phyloP scores from a whole-genome alignment of 2,888 invertebrate species.

The Ophion ventricosus region DNA sequence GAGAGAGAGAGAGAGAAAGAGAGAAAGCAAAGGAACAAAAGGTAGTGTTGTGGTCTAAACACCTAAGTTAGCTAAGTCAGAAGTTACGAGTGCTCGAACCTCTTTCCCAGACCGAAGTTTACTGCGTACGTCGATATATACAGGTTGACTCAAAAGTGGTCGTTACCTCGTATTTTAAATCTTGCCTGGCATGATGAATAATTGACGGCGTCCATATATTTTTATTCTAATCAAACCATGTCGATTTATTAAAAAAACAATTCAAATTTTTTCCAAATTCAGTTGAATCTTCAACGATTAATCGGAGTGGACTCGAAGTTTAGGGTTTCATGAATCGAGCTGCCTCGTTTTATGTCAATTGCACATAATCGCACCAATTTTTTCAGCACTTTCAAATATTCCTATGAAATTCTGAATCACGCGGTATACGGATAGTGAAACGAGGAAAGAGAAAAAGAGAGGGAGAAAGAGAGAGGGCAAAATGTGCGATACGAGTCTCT shows the following conservation, averaged over 20 bases:
- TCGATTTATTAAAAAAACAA: background rate
- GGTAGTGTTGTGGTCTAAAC: constrained; percentile 40
- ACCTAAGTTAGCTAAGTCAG: constrained; percentile 54
- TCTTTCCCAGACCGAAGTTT: constrained; percentile 56
- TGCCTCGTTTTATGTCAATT: background rate
- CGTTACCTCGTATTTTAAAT: background rate
- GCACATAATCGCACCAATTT: background rate
- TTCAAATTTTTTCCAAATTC: background rate
- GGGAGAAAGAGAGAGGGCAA: background rate
- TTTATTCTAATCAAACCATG: background rate
- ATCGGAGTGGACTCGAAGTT: background rate
- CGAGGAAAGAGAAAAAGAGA: background rate
- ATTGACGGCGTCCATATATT: background rate
- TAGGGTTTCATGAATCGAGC: background rate
- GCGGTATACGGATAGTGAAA: background rate
- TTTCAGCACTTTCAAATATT: background rate
- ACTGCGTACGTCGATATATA: constrained; percentile 27
- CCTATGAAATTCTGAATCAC: background rate
- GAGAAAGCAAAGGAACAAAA: constrained; percentile 33
- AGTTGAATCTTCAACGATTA: background rate
- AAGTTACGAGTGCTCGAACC: constrained; percentile 53
- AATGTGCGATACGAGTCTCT: constrained; percentile 34
- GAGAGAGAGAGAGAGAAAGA: background rate
- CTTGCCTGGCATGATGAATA: background rate
- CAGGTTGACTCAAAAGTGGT: constrained; percentile 18